A percentile compares a stretch with the other conserved stretches of the same genome.
Conservation (phyloP, 2,113 vertebrate species). For the Seriola rivoliana region DNA sequence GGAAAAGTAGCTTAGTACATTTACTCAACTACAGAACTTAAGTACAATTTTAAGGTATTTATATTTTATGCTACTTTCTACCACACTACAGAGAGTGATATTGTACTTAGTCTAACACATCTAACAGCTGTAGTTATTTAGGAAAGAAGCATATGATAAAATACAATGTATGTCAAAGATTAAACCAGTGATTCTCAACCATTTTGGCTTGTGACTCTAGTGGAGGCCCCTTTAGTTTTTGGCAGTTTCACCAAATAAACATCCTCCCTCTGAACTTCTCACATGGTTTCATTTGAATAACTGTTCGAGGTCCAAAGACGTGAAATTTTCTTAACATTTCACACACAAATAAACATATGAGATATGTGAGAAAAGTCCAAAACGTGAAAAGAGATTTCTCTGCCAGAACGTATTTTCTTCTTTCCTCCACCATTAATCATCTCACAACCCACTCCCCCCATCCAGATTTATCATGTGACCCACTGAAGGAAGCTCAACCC, state of each 20-base stretch:
- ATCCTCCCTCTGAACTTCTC: neutral
- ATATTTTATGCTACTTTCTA: neutral
- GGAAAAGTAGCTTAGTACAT: too few relatives aligned
- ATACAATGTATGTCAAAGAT: too few relatives aligned
- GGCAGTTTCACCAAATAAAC: neutral
- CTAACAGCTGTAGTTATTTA: too few relatives aligned
- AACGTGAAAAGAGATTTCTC: neutral
- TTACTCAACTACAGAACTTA: neutral
- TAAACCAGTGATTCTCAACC: too few relatives aligned
- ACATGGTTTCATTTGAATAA: neutral
- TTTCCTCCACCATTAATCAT: neutral
- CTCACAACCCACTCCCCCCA: neutral
- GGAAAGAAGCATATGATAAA: too few relatives aligned
- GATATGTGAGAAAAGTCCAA: neutral
- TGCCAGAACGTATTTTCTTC: neutral
- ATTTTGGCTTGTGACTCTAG: too few relatives aligned
- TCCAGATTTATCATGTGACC: neutral
- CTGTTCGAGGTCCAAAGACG: neutral
- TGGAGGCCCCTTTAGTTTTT: too few relatives aligned
- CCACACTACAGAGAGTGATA: too few relatives aligned
- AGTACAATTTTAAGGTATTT: neutral
- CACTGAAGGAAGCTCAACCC: neutral
- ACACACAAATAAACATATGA: neutral
- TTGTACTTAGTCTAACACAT: too few relatives aligned
- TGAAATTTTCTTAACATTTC: neutral